These are phyloP conservation scores for Nothobranchius furzeri DNA, from an alignment of 2,113 vertebrate species.

Conservation along the genomic window DNA sequence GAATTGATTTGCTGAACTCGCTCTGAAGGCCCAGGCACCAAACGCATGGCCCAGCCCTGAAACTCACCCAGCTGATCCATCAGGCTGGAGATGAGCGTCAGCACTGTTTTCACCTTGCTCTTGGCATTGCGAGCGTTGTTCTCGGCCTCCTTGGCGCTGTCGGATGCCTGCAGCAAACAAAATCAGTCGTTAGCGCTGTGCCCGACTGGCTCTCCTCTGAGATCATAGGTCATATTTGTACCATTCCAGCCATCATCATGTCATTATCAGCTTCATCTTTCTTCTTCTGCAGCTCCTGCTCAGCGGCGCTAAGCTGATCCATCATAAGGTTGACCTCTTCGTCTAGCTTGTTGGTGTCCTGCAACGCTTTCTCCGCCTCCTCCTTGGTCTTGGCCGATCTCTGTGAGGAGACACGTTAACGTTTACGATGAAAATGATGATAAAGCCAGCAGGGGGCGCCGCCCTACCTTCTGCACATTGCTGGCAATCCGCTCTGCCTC, in stretches of 20 bases:
- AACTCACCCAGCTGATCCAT: slow-evolving; percentile 87
- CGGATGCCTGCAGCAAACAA: slow-evolving; percentile 81
- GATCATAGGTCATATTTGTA: slow-evolving; percentile 42
- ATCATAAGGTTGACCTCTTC: slow-evolving; percentile 86
- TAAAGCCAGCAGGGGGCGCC: background rate
- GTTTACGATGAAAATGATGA: background rate
- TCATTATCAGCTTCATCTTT: slow-evolving; percentile 87
- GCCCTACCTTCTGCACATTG: slow-evolving; percentile 86
- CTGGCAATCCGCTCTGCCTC: slow-evolving; percentile 88
- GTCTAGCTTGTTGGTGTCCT: slow-evolving; percentile 86
- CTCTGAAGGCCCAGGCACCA: too few relatives aligned
- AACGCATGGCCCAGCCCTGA: too few relatives aligned
- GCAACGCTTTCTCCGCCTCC: slow-evolving; percentile 88
- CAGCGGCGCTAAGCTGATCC: slow-evolving; percentile 85
- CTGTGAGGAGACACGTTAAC: slow-evolving; percentile 62
- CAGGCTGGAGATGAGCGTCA: slow-evolving; percentile 84
- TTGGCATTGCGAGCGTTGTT: slow-evolving; percentile 95
- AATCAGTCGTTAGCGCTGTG: too few relatives aligned
- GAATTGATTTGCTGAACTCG: too few relatives aligned
- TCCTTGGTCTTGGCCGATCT: slow-evolving; percentile 86
- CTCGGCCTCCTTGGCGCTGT: slow-evolving; percentile 91
- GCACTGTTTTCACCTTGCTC: slow-evolving; percentile 86
- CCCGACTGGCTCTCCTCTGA: too few relatives aligned
- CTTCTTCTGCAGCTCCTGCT: slow-evolving; percentile 85
- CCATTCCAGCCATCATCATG: slow-evolving; percentile 96